Evolutionary conservation across 2,797 vertebrate genomes (phyloP), one percentile per base, ranked within the genome.

Genomic region (Cirrhinus mrigala): DNA sequence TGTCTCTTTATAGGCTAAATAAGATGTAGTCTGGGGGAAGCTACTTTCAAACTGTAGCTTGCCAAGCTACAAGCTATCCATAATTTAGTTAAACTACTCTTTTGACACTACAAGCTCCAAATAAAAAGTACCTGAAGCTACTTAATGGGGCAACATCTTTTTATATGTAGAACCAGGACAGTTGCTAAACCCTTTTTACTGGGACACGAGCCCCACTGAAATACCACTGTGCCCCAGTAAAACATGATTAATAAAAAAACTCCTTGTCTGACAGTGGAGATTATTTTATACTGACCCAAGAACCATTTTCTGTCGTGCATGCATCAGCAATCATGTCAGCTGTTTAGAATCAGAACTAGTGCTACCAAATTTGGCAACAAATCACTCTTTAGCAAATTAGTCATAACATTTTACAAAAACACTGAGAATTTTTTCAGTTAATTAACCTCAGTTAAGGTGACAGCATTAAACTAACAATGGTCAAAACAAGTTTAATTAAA

Each of bases 121-220:
- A 56, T 56, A 56, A 77, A 77, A 60, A 22, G 20, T 68, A 16
- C 29, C 54, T 40, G 6, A 77, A 44, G 33, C 33, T 58, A 56
- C 6, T 40, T 77, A 77, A 60, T 37, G 66, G 66, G 33, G 18
- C 18, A 20, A 69, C 66, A 69, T 27, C 54, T 6, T 24, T 58
- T 74, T 18, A 24, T 24, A 58, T 40, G 33, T 11, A 44, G 7
- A 60, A 78, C 33, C 54, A 60, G 37, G 54, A 14, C 22, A 15
- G 9, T 16, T 37, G 37, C 75, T 37, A 6, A 37, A 11, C 22
- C 74, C 5, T n/a, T 76, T 76, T 76, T 56, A 40, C 29, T 60
- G 8, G 37, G 75, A 77, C 54, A 78, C 22, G 16, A 78, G 74
- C 29, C 74, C 29, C 74, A 56, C 54, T 60, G n/a, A 78, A 78